These are phyloP conservation scores for Lordiphosa fenestrarum DNA, from an alignment of 2,888 invertebrate genomes.

Conservation along the genomic window DNA sequence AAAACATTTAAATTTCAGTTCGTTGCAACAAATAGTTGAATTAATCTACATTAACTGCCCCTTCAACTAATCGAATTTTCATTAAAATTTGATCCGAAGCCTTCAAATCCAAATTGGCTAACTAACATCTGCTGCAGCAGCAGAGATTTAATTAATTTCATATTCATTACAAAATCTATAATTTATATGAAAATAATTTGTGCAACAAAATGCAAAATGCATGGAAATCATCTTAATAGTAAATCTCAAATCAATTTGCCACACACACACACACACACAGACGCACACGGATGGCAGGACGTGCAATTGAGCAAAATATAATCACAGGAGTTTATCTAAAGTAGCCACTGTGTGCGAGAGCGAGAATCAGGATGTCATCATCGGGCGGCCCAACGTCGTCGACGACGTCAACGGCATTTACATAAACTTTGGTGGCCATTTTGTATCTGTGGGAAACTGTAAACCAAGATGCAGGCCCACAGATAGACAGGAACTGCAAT, in stretches of 20 bases:
- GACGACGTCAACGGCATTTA: slow-evolving; percentile 51
- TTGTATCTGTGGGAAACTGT: slow-evolving; percentile 40
- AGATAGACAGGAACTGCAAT: slow-evolving; percentile 70
- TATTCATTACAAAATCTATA: slow-evolving; percentile 64
- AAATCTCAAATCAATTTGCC: slow-evolving; percentile 58
- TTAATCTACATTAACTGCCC: no score
- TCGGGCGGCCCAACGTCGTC: slow-evolving; percentile 14
- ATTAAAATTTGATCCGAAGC: background rate
- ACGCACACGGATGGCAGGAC: slow-evolving; percentile 28
- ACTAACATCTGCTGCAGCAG: slow-evolving; percentile 22
- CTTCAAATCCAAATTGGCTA: slow-evolving; percentile 7
- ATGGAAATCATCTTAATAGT: slow-evolving; percentile 58
- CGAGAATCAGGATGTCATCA: slow-evolving; percentile 42
- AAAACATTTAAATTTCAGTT: no score
- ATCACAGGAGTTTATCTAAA: slow-evolving; percentile 69
- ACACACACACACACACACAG: slow-evolving; percentile 1
- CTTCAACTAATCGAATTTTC: background rate
- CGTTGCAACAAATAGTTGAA: no score
- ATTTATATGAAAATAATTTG: slow-evolving; percentile 69
- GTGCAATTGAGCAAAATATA: slow-evolving; percentile 68
- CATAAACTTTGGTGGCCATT: slow-evolving; percentile 62
- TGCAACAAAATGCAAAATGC: slow-evolving; percentile 48
- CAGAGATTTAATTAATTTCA: slow-evolving; percentile 58
- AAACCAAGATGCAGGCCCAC: slow-evolving; percentile 48
- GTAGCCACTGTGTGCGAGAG: slow-evolving; percentile 35